Percentiles rank a stretch among this genome's conserved stretches.
Evolutionary conservation across 2,797 vertebrate species (phyloP).

Genomic region (Notolabrus celidotus): DNA sequence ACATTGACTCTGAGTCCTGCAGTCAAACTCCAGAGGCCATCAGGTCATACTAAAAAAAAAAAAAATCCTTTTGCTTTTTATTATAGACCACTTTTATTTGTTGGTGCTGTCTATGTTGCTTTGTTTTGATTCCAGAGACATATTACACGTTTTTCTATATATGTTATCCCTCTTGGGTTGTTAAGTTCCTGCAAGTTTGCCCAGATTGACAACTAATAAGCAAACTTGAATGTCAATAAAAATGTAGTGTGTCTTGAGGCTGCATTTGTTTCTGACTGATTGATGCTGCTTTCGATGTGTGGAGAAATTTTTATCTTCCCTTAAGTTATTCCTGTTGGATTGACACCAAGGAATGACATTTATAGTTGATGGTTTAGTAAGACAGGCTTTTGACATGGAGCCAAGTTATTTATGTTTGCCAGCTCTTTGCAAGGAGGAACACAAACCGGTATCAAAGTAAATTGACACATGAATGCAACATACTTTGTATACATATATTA

Average conservation of each 20-base stretch:
- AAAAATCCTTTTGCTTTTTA: too few species aligned
- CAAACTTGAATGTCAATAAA: constrained; percentile 9
- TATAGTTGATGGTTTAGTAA: constrained; percentile 26
- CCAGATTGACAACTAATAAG: background rate
- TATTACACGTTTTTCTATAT: constrained; percentile 3
- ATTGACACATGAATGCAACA: constrained; percentile 11
- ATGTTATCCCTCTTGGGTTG: background rate
- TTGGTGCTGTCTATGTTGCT: background rate
- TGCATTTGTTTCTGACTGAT: constrained; percentile 29
- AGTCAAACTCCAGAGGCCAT: background rate
- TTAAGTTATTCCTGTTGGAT: constrained; percentile 48
- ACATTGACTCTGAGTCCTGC: background rate
- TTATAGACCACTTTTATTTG: too few species aligned
- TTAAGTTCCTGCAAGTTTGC: background rate
- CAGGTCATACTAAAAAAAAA: background rate
- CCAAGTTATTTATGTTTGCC: constrained; percentile 32
- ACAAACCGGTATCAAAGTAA: constrained; percentile 18
- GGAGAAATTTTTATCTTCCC: constrained; percentile 2
- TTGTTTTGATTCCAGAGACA: background rate
- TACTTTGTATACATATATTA: background rate
- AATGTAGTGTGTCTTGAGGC: background rate
- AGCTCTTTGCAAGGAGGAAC: constrained; percentile 8
- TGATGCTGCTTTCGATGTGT: background rate
- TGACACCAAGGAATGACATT: constrained; percentile 42
- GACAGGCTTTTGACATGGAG: background rate